phyloP scores from a whole-genome alignment of 1,140 invertebrate genomes.

The Sitodiplosis mosellana region DNA sequence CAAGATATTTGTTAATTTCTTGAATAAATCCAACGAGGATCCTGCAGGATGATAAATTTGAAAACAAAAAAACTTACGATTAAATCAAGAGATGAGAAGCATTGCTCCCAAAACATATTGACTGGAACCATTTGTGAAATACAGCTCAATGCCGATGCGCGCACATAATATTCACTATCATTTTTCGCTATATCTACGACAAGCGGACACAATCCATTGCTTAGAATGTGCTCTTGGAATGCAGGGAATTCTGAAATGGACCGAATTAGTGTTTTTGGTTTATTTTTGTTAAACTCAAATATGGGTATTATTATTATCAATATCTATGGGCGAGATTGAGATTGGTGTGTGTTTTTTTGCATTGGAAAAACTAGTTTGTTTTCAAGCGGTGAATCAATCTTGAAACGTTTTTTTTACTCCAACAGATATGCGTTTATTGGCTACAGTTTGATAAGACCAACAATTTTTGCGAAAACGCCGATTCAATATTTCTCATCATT shows the following conservation, averaged over 20 bases:
- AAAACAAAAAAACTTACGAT: conserved; percentile 28
- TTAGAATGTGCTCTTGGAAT: conserved; percentile 48
- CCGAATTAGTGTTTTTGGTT: background rate
- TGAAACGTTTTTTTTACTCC: too few species aligned
- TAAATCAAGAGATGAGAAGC: conserved; percentile 36
- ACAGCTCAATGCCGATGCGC: conserved; percentile 49
- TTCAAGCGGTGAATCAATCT: too few species aligned
- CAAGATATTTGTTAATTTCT: too few species aligned
- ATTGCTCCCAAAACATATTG: conserved; percentile 39
- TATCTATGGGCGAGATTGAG: background rate
- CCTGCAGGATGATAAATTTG: too few species aligned
- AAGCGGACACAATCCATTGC: conserved; percentile 40
- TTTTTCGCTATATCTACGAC: conserved; percentile 40
- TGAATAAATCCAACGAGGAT: conserved; percentile 5
- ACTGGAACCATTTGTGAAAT: conserved; percentile 43
- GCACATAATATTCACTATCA: conserved; percentile 51
- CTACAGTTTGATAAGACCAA: too few species aligned
- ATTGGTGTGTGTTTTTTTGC: too few species aligned
- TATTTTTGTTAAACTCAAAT: background rate
- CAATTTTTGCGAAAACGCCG: too few species aligned
- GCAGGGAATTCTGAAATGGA: conserved; percentile 47
- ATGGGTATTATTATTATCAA: background rate
- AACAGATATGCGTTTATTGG: too few species aligned
- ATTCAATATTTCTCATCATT: background rate
- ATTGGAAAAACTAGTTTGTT: too few species aligned